Percentiles rank a stretch among this genome's conserved stretches.
Conservation (phyloP, 2,113 vertebrate species). For the Brienomyrus brachyistius region DNA sequence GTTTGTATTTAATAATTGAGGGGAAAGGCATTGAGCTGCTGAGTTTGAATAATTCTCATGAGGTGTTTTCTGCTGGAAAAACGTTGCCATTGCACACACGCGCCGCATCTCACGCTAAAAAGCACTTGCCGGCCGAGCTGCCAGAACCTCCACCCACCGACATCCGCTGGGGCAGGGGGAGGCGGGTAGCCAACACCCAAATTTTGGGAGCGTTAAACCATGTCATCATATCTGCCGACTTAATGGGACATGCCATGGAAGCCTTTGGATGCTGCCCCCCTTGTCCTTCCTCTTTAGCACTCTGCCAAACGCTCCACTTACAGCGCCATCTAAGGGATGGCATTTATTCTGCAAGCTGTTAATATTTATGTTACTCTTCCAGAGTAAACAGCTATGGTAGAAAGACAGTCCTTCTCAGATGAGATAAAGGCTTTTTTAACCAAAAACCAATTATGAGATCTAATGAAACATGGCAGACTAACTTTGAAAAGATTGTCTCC, state of each 20-base stretch:
- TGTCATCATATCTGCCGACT: neutral
- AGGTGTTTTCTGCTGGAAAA: neutral
- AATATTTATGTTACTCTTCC: neutral
- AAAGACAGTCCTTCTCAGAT: neutral
- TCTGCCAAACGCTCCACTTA: neutral
- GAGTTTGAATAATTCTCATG: neutral
- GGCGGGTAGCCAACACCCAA: neutral
- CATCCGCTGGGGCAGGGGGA: neutral
- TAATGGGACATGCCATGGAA: neutral
- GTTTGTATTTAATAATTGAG: neutral
- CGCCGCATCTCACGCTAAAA: neutral
- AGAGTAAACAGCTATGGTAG: neutral
- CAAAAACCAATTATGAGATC: neutral
- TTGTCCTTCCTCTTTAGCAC: neutral
- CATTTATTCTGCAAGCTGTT: neutral
- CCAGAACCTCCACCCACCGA: neutral
- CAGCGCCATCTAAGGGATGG: neutral
- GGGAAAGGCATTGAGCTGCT: neutral
- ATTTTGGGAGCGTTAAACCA: neutral
- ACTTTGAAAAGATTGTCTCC: neutral
- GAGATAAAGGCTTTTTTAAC: neutral
- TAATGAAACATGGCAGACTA: neutral
- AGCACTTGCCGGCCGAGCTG: neutral
- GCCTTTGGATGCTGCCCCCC: neutral
- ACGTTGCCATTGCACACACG: neutral